phyloP scores from a whole-genome alignment of 1,140 invertebrate genomes.

The Episyrphus balteatus region DNA sequence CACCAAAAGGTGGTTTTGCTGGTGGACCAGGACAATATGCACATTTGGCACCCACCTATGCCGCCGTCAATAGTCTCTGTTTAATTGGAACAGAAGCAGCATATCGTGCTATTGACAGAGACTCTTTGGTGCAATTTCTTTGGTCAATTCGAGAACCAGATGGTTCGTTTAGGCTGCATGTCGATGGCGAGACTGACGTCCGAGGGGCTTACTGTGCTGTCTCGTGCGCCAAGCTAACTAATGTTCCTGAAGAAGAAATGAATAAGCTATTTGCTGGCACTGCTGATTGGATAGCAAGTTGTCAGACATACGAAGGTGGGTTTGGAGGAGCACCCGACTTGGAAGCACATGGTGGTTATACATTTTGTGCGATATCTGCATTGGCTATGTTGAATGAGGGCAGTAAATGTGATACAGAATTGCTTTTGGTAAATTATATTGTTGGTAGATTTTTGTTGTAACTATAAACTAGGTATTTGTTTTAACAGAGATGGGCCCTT shows the following conservation, averaged over 20 bases:
- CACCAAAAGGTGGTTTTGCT: constrained; percentile 77
- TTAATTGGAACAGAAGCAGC: constrained; percentile 81
- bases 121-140: constrained; percentile 65
- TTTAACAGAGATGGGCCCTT: constrained; percentile 64
- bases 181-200: constrained; percentile 91
- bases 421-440: constrained; percentile 52
- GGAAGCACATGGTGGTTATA: constrained; percentile 97
- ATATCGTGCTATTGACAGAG: constrained; percentile 72
- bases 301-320: constrained; percentile 97
- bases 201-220: constrained; percentile 92
- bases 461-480: constrained; percentile 2
- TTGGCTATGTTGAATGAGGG: constrained; percentile 71
- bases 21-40: constrained; percentile 85
- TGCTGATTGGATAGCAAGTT: constrained; percentile 82
- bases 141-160: constrained; percentile 64
- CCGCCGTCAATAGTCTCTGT: constrained; percentile 84
- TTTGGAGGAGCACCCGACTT: constrained; percentile 88
- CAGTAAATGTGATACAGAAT: constrained; percentile 66
- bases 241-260: constrained; percentile 49
- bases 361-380: constrained; percentile 90
- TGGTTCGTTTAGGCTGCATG: constrained; percentile 85
- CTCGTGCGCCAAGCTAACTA: constrained; percentile 77
- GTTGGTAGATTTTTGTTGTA: background rate
- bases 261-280: constrained; percentile 72
- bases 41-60: constrained; percentile 95